Evolutionary conservation across 1,140 invertebrate species (phyloP), one percentile per base, ranked within the genome.

Genomic region (Aporrectodea caliginosa): DNA sequence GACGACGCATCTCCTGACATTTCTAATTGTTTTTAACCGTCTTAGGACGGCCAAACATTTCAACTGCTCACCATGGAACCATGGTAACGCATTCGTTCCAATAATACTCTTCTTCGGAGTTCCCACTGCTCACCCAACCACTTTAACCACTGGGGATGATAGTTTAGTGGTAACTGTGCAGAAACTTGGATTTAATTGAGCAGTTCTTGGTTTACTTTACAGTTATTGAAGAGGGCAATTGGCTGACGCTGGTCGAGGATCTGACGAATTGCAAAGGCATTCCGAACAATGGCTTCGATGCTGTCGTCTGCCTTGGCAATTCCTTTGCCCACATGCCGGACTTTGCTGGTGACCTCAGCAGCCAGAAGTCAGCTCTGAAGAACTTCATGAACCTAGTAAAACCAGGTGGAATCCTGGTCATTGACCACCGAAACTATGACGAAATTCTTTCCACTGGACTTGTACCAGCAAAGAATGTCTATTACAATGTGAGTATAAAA

Each of bases 401-500:
- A 87, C 93, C 93, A 0, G 94, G 93, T n/a, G 94, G 94, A 0
- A 89, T 94, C 31, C 86, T 95, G 29, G 85, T 95, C 29, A 95
- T 95, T 77, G 94, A 96, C 87, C 94, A 95, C 84, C 91, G 94
- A 83, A 96, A 96, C 87, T 95, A 95, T 82, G 94, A 95, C 84
- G 90, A 92, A 70, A 94, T 94, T 78, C 91, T 95, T 35, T 90
- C 91, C 70, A 91, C 89, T 29, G 93, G 94, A 0, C 86, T 89
- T 14, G 93, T 93, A 0, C 93, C 94, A 0, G 88, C 91, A 12
- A 93, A 94, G 85, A 94, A 93, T 82, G 92, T 95, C 84, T 95
- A 95, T 88, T 95, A 95, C 84, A 95, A 94, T 85, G 94, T 95
- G 90, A 92, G 91, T n/a, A n/a, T n/a, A n/a, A n/a, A n/a, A n/a